These are phyloP conservation scores for Sicus ferrugineus DNA, from an alignment of 2,888 invertebrate species.

Conservation along the genomic window DNA sequence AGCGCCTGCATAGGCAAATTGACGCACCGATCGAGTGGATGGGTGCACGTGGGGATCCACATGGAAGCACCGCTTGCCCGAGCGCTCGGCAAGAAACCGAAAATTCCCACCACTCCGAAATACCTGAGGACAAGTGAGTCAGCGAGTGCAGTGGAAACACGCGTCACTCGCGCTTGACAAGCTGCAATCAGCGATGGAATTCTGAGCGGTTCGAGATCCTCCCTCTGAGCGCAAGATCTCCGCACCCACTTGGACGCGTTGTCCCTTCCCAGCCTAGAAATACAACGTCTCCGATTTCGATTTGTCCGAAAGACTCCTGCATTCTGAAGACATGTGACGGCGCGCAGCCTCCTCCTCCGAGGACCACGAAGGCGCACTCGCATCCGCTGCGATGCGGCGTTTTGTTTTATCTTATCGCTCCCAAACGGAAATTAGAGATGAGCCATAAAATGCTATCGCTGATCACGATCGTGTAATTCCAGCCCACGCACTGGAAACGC, in stretches of 20 bases:
- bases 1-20: not conserved
- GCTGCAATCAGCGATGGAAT: too few species aligned
- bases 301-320: slow-evolving; percentile 1
- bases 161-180: slow-evolving; percentile 2
- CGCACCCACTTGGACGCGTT: too few species aligned
- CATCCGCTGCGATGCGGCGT: slow-evolving; percentile 45
- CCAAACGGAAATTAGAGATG: slow-evolving; percentile 36
- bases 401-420: slow-evolving; percentile 43
- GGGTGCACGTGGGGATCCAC: not conserved
- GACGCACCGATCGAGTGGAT: not conserved
- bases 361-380: slow-evolving; percentile 20
- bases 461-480: slow-evolving; percentile 65
- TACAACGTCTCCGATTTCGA: too few species aligned
- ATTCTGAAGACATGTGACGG: not conserved
- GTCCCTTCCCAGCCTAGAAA: too few species aligned
- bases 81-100: too few species aligned
- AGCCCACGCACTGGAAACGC: slow-evolving; percentile 58
- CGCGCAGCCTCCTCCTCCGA: not conserved
- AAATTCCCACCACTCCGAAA: slow-evolving; percentile 6
- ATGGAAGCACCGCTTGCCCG: too few species aligned
- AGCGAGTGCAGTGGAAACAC: not conserved
- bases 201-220: too few species aligned
- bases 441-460: slow-evolving; percentile 54
- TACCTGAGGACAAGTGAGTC: not conserved
- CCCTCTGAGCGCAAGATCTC: too few species aligned